Conservation (phyloP, 2,113 vertebrate genomes). For the Salminus brasiliensis region DNA sequence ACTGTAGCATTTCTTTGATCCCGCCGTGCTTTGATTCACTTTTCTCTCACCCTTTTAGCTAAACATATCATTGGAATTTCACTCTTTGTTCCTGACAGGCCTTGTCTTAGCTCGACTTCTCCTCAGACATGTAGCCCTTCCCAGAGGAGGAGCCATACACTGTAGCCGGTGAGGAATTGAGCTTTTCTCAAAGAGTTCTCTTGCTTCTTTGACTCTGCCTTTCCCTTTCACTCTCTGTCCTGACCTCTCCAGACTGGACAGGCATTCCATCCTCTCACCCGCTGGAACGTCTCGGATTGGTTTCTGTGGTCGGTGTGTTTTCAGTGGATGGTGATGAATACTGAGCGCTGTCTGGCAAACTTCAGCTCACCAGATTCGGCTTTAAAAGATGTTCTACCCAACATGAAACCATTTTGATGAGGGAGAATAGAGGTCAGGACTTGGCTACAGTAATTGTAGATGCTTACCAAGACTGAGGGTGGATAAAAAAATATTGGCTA, state of each 20-base stretch:
- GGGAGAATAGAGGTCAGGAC: not conserved
- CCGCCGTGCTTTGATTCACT: conserved; percentile 80
- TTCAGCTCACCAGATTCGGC: not conserved
- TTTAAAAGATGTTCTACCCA: conserved; percentile 31
- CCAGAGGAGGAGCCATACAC: conserved; percentile 77
- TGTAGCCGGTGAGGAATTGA: conserved; percentile 51
- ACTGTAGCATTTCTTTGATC: conserved; percentile 82
- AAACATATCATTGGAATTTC: conserved; percentile 83
- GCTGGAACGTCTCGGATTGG: conserved; percentile 18
- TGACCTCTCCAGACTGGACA: conserved; percentile 39
- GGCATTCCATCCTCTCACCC: conserved; percentile 24
- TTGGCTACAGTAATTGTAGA: not conserved
- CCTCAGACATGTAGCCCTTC: conserved; percentile 75
- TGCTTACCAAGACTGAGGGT: too few species aligned
- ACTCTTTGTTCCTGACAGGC: conserved; percentile 84
- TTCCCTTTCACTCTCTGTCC: conserved; percentile 52
- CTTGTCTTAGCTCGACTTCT: conserved; percentile 79
- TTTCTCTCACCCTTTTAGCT: conserved; percentile 82
- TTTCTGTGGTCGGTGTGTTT: conserved; percentile 28
- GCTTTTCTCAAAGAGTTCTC: conserved; percentile 70
- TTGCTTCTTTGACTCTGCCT: conserved; percentile 62
- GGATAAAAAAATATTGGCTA: too few species aligned
- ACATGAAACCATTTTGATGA: conserved; percentile 10
- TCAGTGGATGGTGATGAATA: conserved; percentile 8
- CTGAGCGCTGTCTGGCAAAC: not conserved